These are phyloP conservation scores for Himalopsyche tibetana DNA, from an alignment of 2,888 invertebrate genomes.

Conservation along the genomic window DNA sequence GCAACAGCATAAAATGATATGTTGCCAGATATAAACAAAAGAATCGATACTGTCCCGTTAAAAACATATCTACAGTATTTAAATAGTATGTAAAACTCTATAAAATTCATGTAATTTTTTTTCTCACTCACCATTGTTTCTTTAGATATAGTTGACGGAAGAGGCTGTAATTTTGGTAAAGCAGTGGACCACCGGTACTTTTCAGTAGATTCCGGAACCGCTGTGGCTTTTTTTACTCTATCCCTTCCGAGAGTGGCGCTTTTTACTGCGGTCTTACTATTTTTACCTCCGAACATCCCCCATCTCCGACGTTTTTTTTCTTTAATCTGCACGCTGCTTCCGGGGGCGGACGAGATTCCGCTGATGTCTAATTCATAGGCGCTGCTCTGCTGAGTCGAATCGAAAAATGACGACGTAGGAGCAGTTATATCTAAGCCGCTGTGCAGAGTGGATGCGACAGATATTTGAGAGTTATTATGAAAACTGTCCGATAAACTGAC, in stretches of 20 bases:
- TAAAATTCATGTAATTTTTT: slow-evolving; percentile 1
- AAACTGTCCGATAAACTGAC: slow-evolving; percentile 59
- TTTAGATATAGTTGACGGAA: slow-evolving; percentile 86
- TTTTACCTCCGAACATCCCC: slow-evolving; percentile 83
- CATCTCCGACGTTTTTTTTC: slow-evolving; percentile 81
- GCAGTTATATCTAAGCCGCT: slow-evolving; percentile 69
- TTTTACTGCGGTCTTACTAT: slow-evolving; percentile 78
- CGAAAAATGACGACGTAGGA: slow-evolving; percentile 69
- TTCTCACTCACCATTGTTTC: slow-evolving; percentile 83
- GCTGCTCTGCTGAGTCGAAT: slow-evolving; percentile 70
- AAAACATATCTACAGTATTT: too few species aligned
- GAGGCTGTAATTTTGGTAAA: slow-evolving; percentile 82
- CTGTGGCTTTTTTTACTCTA: slow-evolving; percentile 75
- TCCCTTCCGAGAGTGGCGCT: slow-evolving; percentile 84
- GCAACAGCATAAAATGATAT: too few species aligned
- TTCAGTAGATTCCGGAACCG: slow-evolving; percentile 73
- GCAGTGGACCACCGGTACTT: slow-evolving; percentile 85
- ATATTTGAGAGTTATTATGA: slow-evolving; percentile 67
- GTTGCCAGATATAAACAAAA: too few species aligned
- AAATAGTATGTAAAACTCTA: too few species aligned
- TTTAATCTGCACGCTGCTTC: slow-evolving; percentile 72
- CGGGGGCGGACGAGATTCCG: slow-evolving; percentile 67
- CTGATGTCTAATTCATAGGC: slow-evolving; percentile 70
- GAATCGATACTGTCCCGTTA: too few species aligned
- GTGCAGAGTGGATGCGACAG: slow-evolving; percentile 66